phyloP scores from a whole-genome alignment of 2,113 vertebrate genomes.

The Cercocebus atys region DNA sequence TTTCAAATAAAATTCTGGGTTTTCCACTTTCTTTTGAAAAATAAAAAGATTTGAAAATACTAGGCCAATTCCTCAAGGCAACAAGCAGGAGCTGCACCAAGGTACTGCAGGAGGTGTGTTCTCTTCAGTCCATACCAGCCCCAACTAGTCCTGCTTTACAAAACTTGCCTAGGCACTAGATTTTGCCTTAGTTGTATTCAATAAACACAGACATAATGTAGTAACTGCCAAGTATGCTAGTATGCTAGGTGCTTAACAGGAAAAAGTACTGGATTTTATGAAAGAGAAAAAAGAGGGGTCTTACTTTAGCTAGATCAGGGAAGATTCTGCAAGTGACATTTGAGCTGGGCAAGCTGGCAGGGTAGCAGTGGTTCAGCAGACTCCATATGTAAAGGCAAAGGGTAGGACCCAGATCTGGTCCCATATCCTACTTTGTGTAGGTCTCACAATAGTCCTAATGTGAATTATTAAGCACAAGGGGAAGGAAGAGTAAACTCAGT shows the following conservation, averaged over 20 bases:
- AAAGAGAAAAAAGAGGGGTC: background rate
- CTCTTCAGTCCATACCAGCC: background rate
- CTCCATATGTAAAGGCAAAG: background rate
- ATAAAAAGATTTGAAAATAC: background rate
- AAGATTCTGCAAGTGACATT: background rate
- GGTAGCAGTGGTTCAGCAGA: background rate
- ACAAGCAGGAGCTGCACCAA: background rate
- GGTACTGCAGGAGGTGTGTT: background rate
- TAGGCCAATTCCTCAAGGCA: background rate
- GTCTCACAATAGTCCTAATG: background rate
- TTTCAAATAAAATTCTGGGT: constrained; percentile 31
- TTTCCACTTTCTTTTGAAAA: constrained; percentile 44
- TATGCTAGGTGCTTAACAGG: background rate
- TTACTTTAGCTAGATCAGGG: background rate
- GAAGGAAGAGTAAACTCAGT: background rate
- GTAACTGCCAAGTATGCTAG: background rate
- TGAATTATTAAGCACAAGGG: background rate
- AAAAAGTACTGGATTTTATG: background rate
- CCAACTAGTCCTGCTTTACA: background rate
- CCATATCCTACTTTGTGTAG: background rate
- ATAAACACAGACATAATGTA: background rate
- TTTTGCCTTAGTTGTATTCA: background rate
- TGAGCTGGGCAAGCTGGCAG: background rate
- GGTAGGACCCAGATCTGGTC: background rate
- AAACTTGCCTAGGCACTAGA: background rate